Percentiles rank a stretch among this genome's conserved stretches.
Evolutionary conservation across 2,113 vertebrate genomes (phyloP).

Genomic region (Corythaixoides concolor): DNA sequence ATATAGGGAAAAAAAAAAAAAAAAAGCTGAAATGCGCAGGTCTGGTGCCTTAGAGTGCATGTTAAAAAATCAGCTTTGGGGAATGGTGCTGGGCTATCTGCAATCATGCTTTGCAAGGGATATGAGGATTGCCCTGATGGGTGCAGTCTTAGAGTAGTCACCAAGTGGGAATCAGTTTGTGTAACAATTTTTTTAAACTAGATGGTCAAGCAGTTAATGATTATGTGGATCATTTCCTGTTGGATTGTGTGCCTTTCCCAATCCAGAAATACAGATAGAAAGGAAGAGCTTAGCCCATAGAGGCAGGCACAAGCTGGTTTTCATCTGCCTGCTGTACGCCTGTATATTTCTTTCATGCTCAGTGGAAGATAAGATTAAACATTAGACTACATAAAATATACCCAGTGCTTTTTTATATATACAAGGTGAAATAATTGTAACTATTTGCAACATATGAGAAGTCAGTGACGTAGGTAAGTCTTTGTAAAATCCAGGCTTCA

Average conservation of each 20-base stretch:
- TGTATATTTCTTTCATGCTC: background rate
- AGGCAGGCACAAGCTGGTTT: background rate
- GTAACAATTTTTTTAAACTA: background rate
- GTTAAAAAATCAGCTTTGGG: background rate
- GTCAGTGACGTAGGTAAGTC: background rate
- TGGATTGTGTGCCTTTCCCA: background rate
- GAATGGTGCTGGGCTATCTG: background rate
- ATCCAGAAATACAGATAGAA: background rate
- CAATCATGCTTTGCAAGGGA: background rate
- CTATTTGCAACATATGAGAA: background rate
- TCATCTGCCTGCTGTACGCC: background rate
- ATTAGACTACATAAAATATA: background rate
- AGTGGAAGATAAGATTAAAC: background rate
- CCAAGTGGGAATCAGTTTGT: background rate
- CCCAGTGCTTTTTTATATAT: background rate
- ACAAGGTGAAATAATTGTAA: background rate
- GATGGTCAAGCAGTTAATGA: background rate
- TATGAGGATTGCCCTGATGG: fast-evolving
- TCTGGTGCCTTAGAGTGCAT: background rate
- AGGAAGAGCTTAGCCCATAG: background rate
- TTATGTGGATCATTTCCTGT: background rate
- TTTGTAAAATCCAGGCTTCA: background rate
- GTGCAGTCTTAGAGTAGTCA: background rate
- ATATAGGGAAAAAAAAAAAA: background rate
- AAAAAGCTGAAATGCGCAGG: background rate